These are phyloP conservation scores for Drosophila differens DNA, from an alignment of 2,888 invertebrate genomes.

Conservation along the genomic window DNA sequence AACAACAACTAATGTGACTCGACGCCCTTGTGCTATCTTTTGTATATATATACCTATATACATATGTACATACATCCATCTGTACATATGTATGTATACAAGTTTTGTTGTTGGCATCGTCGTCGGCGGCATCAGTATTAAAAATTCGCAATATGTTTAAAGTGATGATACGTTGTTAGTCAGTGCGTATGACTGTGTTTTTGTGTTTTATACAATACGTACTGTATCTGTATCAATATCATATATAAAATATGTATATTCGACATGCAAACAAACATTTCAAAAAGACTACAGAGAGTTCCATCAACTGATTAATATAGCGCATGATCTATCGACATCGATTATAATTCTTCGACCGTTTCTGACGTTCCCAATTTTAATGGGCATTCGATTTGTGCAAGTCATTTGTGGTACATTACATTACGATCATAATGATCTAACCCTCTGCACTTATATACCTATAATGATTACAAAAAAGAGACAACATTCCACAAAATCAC, in stretches of 20 bases:
- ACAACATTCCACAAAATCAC: background rate
- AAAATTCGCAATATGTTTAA: constrained; percentile 54
- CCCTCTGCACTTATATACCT: background rate
- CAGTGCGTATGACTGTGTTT: constrained; percentile 4
- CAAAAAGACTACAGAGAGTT: background rate
- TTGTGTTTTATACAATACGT: background rate
- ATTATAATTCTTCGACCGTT: constrained; percentile 3
- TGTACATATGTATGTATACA: background rate
- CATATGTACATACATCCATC: constrained; percentile 6
- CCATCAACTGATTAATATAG: constrained; percentile 13
- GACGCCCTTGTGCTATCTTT: constrained; percentile 51
- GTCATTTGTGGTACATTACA: constrained; percentile 6
- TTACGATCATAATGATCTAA: background rate
- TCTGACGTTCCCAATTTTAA: background rate
- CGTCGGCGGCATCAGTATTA: constrained; percentile 38
- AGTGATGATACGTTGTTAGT: constrained; percentile 39
- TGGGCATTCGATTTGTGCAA: constrained; percentile 16
- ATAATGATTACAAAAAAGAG: background rate
- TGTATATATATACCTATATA: constrained; percentile 9
- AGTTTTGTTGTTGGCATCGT: constrained; percentile 32
- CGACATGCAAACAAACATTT: constrained; percentile 2
- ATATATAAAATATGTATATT: constrained; percentile 4
- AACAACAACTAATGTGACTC: constrained; percentile 50
- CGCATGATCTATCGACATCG: constrained; percentile 35
- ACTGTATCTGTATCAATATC: background rate